phyloP scores from a whole-genome alignment of 2,113 vertebrate species.

The Tyto alba region DNA sequence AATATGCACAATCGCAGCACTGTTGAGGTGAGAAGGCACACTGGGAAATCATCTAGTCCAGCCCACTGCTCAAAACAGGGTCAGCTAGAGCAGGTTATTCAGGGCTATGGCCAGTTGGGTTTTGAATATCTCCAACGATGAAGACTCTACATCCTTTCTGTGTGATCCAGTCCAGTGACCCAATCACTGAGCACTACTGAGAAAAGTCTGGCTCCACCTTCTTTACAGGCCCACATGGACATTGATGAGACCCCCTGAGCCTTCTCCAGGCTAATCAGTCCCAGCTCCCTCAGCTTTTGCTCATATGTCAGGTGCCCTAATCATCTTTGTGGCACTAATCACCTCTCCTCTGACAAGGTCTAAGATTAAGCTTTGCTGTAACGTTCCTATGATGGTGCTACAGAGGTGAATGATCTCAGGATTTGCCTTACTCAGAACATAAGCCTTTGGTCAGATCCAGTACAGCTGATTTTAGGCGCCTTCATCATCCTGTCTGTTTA shows the following conservation, averaged over 20 bases:
- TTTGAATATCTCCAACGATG: neutral
- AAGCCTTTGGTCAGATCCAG: neutral
- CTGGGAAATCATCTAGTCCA: neutral
- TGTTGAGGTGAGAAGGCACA: neutral
- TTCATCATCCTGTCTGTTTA: neutral
- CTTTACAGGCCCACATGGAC: neutral
- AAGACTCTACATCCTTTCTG: neutral
- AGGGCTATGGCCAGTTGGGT: neutral
- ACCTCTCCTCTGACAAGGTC: neutral
- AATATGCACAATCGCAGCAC: neutral
- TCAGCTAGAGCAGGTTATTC: neutral
- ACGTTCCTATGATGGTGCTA: rapidly evolving
- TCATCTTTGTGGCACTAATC: neutral
- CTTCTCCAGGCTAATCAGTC: neutral
- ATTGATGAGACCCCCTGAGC: neutral
- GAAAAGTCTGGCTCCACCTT: neutral
- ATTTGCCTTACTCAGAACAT: neutral
- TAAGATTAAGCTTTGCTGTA: neutral
- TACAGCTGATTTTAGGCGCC: neutral
- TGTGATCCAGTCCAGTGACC: no score
- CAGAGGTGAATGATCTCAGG: neutral
- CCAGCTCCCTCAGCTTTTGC: neutral
- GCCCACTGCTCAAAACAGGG: neutral
- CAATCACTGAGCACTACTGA: no score
- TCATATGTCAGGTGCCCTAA: neutral